Evolutionary conservation across 2,797 vertebrate species (phyloP).

Genomic region (Rhinoraja longicauda): DNA sequence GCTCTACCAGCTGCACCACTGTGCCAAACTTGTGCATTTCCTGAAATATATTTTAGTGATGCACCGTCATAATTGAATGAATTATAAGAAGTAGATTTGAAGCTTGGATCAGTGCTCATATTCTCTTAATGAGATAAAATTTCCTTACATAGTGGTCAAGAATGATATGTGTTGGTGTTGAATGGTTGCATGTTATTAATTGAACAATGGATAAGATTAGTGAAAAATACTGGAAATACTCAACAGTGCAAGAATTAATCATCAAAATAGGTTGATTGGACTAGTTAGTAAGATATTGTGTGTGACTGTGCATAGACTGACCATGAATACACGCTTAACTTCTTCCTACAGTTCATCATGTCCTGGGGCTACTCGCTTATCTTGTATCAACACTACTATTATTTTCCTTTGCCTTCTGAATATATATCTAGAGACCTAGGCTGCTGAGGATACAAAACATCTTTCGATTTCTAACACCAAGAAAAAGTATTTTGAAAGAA

Average conservation of each 20-base stretch:
- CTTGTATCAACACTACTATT: background rate
- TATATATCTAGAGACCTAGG: background rate
- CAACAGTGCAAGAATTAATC: too few relatives aligned
- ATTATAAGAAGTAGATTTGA: background rate
- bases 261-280: background rate
- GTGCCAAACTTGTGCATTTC: too few relatives aligned
- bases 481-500: too few relatives aligned
- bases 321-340: background rate
- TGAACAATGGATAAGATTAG: too few relatives aligned
- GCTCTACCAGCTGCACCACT: too few relatives aligned
- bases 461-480: background rate
- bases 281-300: background rate
- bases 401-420: background rate
- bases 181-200: background rate
- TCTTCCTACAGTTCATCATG: background rate
- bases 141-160: background rate
- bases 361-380: background rate
- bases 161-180: background rate
- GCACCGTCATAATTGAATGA: background rate
- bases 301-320: background rate
- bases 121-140: too few relatives aligned
- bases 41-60: background rate
- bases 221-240: too few relatives aligned
- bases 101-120: too few relatives aligned
- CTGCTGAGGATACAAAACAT: background rate